These are phyloP conservation scores for Eilema caniola DNA, from an alignment of 2,888 invertebrate genomes.

Conservation along the genomic window DNA sequence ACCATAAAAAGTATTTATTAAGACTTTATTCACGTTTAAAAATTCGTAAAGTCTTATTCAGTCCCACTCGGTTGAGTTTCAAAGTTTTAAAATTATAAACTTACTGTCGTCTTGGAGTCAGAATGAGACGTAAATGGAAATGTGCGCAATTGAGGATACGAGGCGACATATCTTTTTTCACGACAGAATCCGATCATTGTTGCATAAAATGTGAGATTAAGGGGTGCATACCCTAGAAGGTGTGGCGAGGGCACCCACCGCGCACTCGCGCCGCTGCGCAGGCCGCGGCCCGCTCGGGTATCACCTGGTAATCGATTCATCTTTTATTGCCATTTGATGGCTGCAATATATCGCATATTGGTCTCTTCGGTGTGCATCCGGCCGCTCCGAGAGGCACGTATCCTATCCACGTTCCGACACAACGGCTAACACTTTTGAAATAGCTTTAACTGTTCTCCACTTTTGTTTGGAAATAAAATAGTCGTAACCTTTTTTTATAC, in stretches of 20 bases:
- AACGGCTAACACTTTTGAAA: conserved; percentile 28
- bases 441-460: conserved; percentile 42
- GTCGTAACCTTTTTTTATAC: neutral
- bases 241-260: conserved; percentile 57
- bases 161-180: conserved; percentile 72
- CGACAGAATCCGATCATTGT: conserved; percentile 75
- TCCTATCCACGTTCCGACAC: conserved; percentile 29
- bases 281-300: conserved; percentile 42
- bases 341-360: conserved; percentile 61
- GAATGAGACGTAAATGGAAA: conserved; percentile 82
- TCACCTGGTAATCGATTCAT: conserved; percentile 69
- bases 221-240: conserved; percentile 65
- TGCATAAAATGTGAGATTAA: conserved; percentile 78
- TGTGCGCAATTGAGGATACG: conserved; percentile 71
- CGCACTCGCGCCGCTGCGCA: conserved; percentile 30
- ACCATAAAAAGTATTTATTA: conserved; percentile 84
- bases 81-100: conserved; percentile 82
- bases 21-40: conserved; percentile 83
- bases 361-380: conserved; percentile 46
- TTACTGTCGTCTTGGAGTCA: conserved; percentile 70
- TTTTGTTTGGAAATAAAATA: conserved; percentile 56
- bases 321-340: conserved; percentile 73
- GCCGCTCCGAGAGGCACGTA: conserved; percentile 20
- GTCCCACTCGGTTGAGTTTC: conserved; percentile 72
- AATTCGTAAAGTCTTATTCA: conserved; percentile 85